A percentile compares a stretch with the other conserved stretches of the same genome.
phyloP scores from a whole-genome alignment of 1,140 invertebrate species.

The Hypothenemus hampei region DNA sequence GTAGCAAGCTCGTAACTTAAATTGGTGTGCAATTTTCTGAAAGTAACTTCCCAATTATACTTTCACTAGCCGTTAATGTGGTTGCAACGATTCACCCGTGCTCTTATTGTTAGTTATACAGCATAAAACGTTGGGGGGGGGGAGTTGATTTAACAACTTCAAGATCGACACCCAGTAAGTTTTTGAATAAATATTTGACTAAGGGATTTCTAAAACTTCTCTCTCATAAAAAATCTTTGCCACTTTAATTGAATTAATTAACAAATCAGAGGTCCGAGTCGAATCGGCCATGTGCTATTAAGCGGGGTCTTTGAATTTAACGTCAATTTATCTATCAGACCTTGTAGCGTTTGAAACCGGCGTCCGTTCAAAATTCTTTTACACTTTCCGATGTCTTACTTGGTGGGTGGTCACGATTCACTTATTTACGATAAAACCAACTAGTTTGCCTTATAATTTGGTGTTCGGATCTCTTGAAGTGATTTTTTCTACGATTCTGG shows the following conservation, averaged over 20 bases:
- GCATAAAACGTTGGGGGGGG: too few species aligned
- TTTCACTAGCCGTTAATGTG: slow-evolving; percentile 13
- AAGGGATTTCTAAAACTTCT: too few species aligned
- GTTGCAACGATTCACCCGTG: not conserved
- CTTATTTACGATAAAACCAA: slow-evolving; percentile 1
- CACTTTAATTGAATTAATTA: not conserved
- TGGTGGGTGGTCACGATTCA: not conserved
- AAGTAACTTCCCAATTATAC: slow-evolving; percentile 25
- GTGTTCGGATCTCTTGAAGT: not conserved
- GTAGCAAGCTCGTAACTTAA: slow-evolving; percentile 2
- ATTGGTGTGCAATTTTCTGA: slow-evolving; percentile 13
- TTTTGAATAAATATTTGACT: too few species aligned
- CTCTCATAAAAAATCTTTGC: not conserved
- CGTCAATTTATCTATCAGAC: slow-evolving; percentile 1
- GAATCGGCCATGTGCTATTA: not conserved
- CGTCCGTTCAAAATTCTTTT: slow-evolving; percentile 4
- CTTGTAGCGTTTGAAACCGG: not conserved
- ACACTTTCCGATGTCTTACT: slow-evolving; percentile 6
- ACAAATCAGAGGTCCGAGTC: not conserved
- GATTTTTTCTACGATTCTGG: not conserved
- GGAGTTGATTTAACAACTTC: too few species aligned
- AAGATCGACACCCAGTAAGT: too few species aligned
- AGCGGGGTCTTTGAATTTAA: slow-evolving; percentile 2
- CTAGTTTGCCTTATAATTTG: not conserved
- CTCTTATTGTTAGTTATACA: too few species aligned